Evolutionary conservation across 2,113 vertebrate genomes (phyloP), one percentile per base, ranked within the genome.

Genomic region (Heteronetta atricapilla): DNA sequence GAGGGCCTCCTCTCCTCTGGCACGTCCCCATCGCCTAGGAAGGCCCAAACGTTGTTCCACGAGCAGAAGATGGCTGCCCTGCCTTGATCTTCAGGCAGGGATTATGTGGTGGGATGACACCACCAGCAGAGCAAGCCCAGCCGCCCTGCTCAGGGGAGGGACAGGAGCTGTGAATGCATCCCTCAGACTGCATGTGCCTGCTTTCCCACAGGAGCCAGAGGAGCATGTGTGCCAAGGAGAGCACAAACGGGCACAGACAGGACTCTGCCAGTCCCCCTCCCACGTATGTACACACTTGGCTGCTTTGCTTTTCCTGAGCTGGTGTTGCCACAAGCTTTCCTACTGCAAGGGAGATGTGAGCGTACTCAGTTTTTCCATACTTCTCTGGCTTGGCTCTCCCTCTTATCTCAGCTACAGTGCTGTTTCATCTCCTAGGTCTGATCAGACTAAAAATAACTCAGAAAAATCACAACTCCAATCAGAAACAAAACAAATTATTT

Each of bases 391-490:
- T 95, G 90, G 28, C 60, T 81, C 77, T 91, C 88, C 81, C 73
- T 44, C 56, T 72, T 83, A 63, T 86, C 56, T 81, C 86, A 86
- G 62, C 75, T 90, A 16, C 44, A 68, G 56, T 42, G 12, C 83
- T 0, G 0, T 73, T 94, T 87, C 76, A 82, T 93, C 77, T 92
- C 75, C 48, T 86, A 73, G 6, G 2, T 77, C 81, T 86, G 83
- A 94, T 73, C 68, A 88, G 40, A 63, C 78, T 91, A 40, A 95
- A 96, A 96, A 92, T 82, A 92, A 86, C 31, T 59, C 16, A 81
- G 46, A 82, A 95, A 93, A 79, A 29, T 48, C 31, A 73, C 0
- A 0, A 66, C 68, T 92, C 72, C 70, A 80, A 31, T 23, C 7
- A 6, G 77, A 69, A 92, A 81, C 59, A 80, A 93, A 94, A 67